Evolutionary conservation across 2,888 invertebrate species (phyloP).

Genomic region (Trichogramma dendrolimi): DNA sequence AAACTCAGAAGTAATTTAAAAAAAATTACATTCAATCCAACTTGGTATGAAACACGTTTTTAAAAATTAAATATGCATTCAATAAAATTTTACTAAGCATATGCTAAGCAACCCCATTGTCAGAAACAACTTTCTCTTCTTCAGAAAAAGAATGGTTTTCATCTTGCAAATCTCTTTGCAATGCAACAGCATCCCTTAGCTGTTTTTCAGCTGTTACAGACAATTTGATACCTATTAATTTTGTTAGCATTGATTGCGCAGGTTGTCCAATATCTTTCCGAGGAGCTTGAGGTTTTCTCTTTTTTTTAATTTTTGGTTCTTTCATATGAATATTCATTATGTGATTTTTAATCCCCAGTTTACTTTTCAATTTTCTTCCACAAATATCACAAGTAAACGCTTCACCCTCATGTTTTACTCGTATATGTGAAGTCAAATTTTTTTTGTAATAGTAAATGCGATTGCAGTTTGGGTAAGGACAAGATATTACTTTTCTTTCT

Average conservation of each 20-base stretch:
- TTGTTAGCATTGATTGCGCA: conserved; percentile 35
- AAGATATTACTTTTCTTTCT: conserved; percentile 35
- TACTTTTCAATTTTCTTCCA: conserved; percentile 27
- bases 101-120: no score
- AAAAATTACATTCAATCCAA: no score
- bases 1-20: no score
- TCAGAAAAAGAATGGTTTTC: conserved; percentile 18
- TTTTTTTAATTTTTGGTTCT: conserved; percentile 20
- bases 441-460: conserved; percentile 56
- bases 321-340: conserved; percentile 32
- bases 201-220: conserved; percentile 17
- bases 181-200: conserved; percentile 13
- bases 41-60: no score
- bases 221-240: conserved; percentile 36
- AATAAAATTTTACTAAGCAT: no score
- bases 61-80: no score
- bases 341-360: conserved; percentile 35
- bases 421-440: conserved; percentile 59
- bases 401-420: conserved; percentile 54
- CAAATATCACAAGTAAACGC: conserved; percentile 48
- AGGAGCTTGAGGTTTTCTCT: conserved; percentile 12
- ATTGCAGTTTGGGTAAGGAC: conserved; percentile 47
- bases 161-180: conserved; percentile 16
- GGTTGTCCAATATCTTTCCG: conserved; percentile 35
- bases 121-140: conserved; percentile 11